phyloP scores from a whole-genome alignment of 1,140 invertebrate species.

The Cyphomyrmex costatus region DNA sequence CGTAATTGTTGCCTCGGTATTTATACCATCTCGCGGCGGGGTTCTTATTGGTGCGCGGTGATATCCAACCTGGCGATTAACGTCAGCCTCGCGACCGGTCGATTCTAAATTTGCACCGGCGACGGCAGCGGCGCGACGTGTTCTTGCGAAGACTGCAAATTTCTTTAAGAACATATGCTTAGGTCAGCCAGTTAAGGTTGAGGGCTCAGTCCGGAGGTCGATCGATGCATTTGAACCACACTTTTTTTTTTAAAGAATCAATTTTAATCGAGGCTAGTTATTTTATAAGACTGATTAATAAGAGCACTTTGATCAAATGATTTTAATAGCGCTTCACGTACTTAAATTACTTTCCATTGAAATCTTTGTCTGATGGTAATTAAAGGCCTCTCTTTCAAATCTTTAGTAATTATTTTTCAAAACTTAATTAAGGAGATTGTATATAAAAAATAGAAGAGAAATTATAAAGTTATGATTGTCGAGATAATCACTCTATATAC shows the following conservation, averaged over 20 bases:
- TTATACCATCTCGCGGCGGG: not conserved
- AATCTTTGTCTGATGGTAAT: not conserved
- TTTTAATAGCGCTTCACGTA: not conserved
- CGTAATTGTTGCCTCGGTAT: conserved; percentile 43
- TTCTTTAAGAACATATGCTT: not conserved
- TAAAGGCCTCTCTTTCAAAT: not conserved
- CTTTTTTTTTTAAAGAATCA: not conserved
- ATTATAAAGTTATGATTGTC: not conserved
- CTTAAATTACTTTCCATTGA: not conserved
- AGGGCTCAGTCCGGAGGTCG: not conserved
- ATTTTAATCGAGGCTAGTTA: not conserved
- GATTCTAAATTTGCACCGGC: conserved; percentile 41
- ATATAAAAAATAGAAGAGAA: not conserved
- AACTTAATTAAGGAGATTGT: not conserved
- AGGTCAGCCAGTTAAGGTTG: not conserved
- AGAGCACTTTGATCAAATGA: not conserved
- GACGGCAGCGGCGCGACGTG: not conserved
- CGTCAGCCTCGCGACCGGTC: conserved; percentile 4
- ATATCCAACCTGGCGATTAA: conserved; percentile 32
- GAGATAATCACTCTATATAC: not conserved
- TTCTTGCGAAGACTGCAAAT: conserved; percentile 8
- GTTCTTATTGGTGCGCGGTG: conserved; percentile 22
- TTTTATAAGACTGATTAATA: not conserved
- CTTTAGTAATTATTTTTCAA: too few species aligned
- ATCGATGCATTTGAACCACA: not conserved